Base-by-base conservation (phyloP, 2,113 vertebrate species). In the Toxostoma redivivum region DNA sequence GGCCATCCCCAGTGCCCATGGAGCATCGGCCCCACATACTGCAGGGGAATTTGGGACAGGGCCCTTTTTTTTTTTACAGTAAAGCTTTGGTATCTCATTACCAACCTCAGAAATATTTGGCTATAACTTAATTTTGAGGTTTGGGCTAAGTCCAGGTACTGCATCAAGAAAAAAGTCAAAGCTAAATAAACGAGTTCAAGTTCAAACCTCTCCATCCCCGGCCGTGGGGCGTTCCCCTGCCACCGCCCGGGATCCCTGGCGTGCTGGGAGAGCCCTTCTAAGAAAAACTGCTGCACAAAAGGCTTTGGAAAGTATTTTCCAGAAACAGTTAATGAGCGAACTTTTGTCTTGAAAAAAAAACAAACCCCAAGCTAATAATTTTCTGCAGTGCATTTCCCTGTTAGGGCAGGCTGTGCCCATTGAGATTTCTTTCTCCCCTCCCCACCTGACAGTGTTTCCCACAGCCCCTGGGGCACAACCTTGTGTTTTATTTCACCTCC, bases 41-140 rank as follows among this genome's bases (percentile, higher is more conserved):
- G 94, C 84, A 31, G 72, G 88, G 84, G 73, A 92, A 96, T 94
- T 76, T 76, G 77, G 84, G 88, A 95, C 37, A 85, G 64, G 35
- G 67, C 74, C 95, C 11, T 69, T 81, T 67, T 35, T 12, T n/a
- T 16, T 12, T 94, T 33, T 13, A 11, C 48, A 87, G 60, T n/a
- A 69, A 87, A 74, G 16, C 33, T 97, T 93, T 92, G 77, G 65
- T 97, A 71, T 92, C 89, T 95, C 93, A 93, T 97, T 97, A 97
- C 97, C 96, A 97, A 91, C 92, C 78, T 65, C 37, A 90, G 86
- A 97, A 97, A 94, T 92, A 94, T 97, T 97, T 98, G 98, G 94
- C 97, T 95, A 61, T 79, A 82, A 69, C 70, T 97, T 80, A 76
- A 90, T 97, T 96, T 69, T 97, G 97, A 97, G 97, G 97, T 93